Base-by-base conservation (phyloP, 64 coral and sea anemone species). In the Actinia equina region DNA sequence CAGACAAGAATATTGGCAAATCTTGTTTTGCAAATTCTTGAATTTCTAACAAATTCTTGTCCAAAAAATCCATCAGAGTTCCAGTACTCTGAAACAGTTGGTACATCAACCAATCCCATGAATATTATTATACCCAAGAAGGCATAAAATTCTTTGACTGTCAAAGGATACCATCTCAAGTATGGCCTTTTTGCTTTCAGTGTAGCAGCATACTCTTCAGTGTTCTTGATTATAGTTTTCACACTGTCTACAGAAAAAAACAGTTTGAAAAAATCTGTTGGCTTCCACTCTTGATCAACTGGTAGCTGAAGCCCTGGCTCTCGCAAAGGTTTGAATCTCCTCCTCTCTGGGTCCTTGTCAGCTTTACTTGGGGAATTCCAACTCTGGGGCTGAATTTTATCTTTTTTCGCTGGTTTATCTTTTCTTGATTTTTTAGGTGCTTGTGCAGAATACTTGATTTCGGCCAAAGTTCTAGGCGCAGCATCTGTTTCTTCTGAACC, bases 21-120 rank as follows among this genome's bases (percentile, higher is more conserved):
- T 79, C 84, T 55, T 65, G 86, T 22, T 54, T 54, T 54, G 52
- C 52, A 54, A 54, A 63, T 63, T 63, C 60, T 16, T 63, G 60
- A 63, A 63, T 63, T 63, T 63, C 60, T 63, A 63, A 62, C 60
- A 63, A 63, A 63, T 20, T 63, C 60, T 63, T 63, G 60, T 19
- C 60, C 59, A 63, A 63, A 63, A 19, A 63, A 63, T 63, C 60
- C 60, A 63, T 63, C 60, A 19, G 60, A 46, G 30, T 61, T 67
- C 89, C 83, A 86, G 54, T 86, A 80, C 54, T 74, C 30, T 86
- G 53, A 63, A 49, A 91, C 63, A 11, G 77, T 63, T 53, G 89
- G 84, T 45, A 87, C 89, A 44, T 87, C 89, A 86, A 91, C 89
- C 89, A 91, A 85, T 61, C 89, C 89, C 83, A 84, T 84, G 58